A percentile compares a stretch with the other conserved stretches of the same genome.
Conservation (phyloP, 64 coral and sea anemone genomes). For the Platygyra sinensis region DNA sequence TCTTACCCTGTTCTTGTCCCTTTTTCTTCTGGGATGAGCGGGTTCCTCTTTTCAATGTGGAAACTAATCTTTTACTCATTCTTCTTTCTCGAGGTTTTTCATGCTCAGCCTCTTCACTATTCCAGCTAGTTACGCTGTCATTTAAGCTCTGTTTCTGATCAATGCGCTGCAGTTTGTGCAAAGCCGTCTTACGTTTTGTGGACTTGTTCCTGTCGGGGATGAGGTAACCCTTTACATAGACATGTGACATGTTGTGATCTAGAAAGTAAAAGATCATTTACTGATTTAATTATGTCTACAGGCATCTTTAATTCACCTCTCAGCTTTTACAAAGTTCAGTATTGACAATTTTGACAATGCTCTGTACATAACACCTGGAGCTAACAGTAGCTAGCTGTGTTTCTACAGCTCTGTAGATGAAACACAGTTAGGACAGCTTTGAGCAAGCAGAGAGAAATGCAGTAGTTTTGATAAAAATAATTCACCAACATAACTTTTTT, state of each 20-base stretch:
- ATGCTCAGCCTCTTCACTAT: slow-evolving; percentile 45
- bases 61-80: slow-evolving; percentile 36
- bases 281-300: too few species aligned
- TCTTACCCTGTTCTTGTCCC: slow-evolving; percentile 60
- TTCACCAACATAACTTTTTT: too few species aligned
- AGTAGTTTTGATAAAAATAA: too few species aligned
- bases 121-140: slow-evolving; percentile 19
- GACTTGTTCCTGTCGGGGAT: slow-evolving; percentile 70
- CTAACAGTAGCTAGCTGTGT: too few species aligned
- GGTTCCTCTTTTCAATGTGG: slow-evolving; percentile 60
- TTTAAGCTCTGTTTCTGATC: slow-evolving; percentile 9
- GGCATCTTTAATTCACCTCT: too few species aligned
- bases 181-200: slow-evolving; percentile 68
- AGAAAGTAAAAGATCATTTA: neutral
- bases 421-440: neutral
- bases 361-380: too few species aligned
- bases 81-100: slow-evolving; percentile 41
- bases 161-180: slow-evolving; percentile 11
- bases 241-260: slow-evolving; percentile 73
- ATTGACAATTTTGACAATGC: too few species aligned
- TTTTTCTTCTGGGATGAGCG: slow-evolving; percentile 69
- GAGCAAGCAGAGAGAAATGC: too few species aligned
- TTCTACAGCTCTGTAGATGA: neutral
- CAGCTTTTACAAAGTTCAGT: too few species aligned
- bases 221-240: slow-evolving; percentile 80